Evolutionary conservation across 1,140 invertebrate genomes (phyloP).

Genomic region (Caenorhabditis tropicalis): DNA sequence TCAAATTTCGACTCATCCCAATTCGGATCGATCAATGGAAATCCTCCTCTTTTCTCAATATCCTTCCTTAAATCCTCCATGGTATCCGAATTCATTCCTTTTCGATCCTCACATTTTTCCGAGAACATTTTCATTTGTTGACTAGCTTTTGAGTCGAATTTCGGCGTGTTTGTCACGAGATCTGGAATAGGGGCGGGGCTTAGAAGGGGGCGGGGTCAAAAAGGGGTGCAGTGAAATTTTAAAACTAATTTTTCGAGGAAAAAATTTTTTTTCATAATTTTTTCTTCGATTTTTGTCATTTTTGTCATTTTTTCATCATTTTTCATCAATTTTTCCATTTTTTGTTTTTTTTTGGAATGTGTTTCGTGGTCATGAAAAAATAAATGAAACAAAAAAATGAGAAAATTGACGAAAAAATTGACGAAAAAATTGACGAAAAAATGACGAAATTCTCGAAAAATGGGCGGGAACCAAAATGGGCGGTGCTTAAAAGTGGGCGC

Average conservation of each 20-base stretch:
- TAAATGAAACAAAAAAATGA: not conserved
- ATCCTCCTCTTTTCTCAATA: not conserved
- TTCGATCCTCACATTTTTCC: not conserved
- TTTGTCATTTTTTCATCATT: no score
- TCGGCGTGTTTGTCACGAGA: not conserved
- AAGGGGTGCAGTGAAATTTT: no score
- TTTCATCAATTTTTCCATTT: no score
- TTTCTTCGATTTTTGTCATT: no score
- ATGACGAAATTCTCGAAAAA: no score
- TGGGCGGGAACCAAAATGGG: no score
- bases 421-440: no score
- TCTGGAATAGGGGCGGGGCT: not conserved
- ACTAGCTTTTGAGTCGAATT: not conserved
- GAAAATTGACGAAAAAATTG: no score
- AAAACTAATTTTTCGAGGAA: no score
- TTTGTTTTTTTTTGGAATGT: not conserved
- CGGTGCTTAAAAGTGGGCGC: not conserved
- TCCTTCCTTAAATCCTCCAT: not conserved
- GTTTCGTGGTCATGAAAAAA: no score
- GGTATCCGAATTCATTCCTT: not conserved
- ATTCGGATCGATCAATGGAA: not conserved
- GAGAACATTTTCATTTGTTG: not conserved
- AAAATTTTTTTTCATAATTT: no score
- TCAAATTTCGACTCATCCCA: constrained; percentile 26
- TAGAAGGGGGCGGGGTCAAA: no score